Evolutionary conservation across 2,797 vertebrate genomes (phyloP).

Genomic region (Syngnathus rostellatus): DNA sequence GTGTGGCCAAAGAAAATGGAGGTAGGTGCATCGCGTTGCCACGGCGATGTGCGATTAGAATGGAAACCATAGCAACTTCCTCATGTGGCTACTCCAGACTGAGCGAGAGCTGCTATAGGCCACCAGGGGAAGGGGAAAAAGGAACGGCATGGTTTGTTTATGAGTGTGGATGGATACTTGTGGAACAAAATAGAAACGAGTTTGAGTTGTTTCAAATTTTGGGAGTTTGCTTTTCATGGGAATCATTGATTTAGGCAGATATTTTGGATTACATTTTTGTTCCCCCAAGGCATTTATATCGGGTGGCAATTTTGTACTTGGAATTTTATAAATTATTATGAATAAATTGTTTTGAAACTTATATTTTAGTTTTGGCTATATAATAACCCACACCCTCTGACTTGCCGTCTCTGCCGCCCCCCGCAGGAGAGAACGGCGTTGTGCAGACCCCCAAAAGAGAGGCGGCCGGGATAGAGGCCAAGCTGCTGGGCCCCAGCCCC

Average conservation of each 20-base stretch:
- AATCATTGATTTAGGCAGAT: too few relatives aligned
- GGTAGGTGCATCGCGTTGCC: conserved; percentile 44
- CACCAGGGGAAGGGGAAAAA: background rate
- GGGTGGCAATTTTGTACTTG: too few relatives aligned
- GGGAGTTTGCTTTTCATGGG: too few relatives aligned
- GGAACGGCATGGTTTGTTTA: background rate
- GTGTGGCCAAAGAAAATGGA: conserved; percentile 60
- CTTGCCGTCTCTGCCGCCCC: conserved; percentile 35
- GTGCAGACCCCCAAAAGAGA: conserved; percentile 74
- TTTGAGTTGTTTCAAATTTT: too few relatives aligned
- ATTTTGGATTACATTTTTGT: too few relatives aligned
- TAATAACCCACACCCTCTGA: background rate
- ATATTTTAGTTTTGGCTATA: too few relatives aligned
- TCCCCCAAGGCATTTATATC: too few relatives aligned
- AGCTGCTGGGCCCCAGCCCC: conserved; percentile 70
- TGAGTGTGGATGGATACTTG: too few relatives aligned
- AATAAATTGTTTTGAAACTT: too few relatives aligned
- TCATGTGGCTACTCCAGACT: conserved; percentile 20
- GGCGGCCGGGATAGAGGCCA: conserved; percentile 80
- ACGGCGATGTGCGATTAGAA: conserved; percentile 38
- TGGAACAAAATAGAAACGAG: too few relatives aligned
- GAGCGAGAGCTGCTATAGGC: conserved; percentile 26
- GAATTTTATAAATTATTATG: too few relatives aligned
- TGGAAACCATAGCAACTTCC: conserved; percentile 42
- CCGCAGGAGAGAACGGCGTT: conserved; percentile 67